These are phyloP conservation scores for Tillus elongatus DNA, from an alignment of 2,888 invertebrate species.

Conservation along the genomic window DNA sequence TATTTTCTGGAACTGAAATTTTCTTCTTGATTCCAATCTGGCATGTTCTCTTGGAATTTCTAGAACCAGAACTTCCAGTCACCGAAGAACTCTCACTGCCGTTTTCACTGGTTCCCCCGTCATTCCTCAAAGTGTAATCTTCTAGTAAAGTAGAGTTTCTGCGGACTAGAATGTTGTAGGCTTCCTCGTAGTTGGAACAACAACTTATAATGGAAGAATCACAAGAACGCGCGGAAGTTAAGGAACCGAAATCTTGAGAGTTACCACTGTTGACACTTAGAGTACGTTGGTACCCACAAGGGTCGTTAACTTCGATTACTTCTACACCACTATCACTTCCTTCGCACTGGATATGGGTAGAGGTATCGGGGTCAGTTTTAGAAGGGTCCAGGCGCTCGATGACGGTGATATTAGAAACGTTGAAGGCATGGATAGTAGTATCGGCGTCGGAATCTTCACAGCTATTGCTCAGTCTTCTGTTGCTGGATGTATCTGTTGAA, in stretches of 20 bases:
- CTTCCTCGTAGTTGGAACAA: conserved; percentile 62
- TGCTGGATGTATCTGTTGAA: conserved; percentile 12
- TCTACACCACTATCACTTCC: conserved; percentile 79
- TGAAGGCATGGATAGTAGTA: conserved; percentile 34
- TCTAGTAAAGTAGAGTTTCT: conserved; percentile 39
- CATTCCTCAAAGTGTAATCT: conserved; percentile 36
- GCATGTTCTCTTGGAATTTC: conserved; percentile 34
- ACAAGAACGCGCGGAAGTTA: conserved; percentile 58
- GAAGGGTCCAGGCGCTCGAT: conserved; percentile 24
- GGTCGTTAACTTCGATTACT: conserved; percentile 47
- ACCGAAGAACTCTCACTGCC: conserved; percentile 74
- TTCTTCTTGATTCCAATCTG: conserved; percentile 24
- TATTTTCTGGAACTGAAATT: conserved; percentile 17
- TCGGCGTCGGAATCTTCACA: conserved; percentile 28
- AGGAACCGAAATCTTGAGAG: conserved; percentile 49
- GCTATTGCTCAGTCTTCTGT: conserved; percentile 17
- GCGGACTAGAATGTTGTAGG: conserved; percentile 43
- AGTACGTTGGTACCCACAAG: conserved; percentile 43
- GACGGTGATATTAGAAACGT: conserved; percentile 32
- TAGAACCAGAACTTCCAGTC: conserved; percentile 41
- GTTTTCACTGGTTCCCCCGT: conserved; percentile 54
- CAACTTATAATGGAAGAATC: conserved; percentile 71
- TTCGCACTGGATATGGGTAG: conserved; percentile 41
- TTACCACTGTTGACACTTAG: conserved; percentile 54
- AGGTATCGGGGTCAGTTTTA: conserved; percentile 15